phyloP scores from a whole-genome alignment of 2,888 invertebrate genomes.

The Entomobrya multifasciata region DNA sequence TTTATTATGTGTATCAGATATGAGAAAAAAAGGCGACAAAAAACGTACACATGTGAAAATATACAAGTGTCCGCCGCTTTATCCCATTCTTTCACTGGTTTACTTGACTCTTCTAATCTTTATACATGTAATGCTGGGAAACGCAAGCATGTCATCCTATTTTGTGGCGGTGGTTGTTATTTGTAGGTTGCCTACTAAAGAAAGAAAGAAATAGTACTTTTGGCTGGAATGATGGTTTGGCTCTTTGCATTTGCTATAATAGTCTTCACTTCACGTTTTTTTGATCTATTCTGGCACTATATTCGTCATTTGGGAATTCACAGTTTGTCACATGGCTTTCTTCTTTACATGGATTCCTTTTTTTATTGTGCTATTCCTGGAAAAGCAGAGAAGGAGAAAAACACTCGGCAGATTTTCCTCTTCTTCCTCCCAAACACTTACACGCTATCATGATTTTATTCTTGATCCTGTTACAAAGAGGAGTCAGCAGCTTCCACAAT shows the following conservation, averaged over 20 bases:
- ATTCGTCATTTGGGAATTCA: slow-evolving; percentile 69
- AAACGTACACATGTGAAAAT: not conserved
- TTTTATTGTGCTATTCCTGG: slow-evolving; percentile 27
- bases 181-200: slow-evolving; percentile 5
- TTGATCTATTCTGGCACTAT: slow-evolving; percentile 67
- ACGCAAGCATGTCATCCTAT: no score
- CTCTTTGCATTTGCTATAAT: not conserved
- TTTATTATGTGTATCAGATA: not conserved
- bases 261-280: slow-evolving; percentile 38
- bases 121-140: no score
- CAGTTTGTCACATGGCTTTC: slow-evolving; percentile 63
- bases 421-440: not conserved
- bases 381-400: slow-evolving; percentile 27
- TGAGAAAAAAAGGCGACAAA: not conserved
- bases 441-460: slow-evolving; percentile 46
- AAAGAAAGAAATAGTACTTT: slow-evolving; percentile 10
- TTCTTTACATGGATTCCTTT: not conserved
- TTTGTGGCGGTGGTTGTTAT: not conserved
- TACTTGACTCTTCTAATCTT: no score
- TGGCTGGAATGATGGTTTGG: not conserved
- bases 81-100: no score
- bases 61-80: not conserved
- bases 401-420: slow-evolving; percentile 28
- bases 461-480: slow-evolving; percentile 19
- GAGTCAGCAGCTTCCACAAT: slow-evolving; percentile 24